Base-by-base conservation (phyloP, 1,140 invertebrate genomes). In the Ceratina calcarata region DNA sequence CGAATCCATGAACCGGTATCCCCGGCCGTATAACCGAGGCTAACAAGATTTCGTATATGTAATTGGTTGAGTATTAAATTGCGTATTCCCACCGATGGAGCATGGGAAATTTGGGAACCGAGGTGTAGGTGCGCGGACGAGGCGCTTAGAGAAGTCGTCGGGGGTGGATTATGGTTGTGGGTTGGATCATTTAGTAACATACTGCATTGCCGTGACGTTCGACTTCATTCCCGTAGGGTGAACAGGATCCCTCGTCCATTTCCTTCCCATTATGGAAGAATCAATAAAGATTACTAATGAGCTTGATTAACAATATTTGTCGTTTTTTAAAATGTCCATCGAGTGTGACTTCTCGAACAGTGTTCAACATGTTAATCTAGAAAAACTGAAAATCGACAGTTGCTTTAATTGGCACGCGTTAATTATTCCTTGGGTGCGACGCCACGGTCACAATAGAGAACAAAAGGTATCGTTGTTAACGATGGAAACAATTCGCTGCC, bases 21-120 rank as follows among this genome's bases (percentile, higher is more conserved):
- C 84, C 81, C 82, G 81, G 68, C 88, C 89, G 85, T 92, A 92
- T 92, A 92, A 93, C 92, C 91, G 85, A 87, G 89, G 88, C 92
- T 93, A 93, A 93, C 92, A 93, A 93, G 92, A 93, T 93, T 93
- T 93, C 91, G 92, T 92, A 91, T 90, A 92, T 93, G 91, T 93
- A 93, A 93, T 93, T 93, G 92, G 92, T 92, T 87, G 92, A 91
- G 91, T 93, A 93, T 93, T 93, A 93, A 93, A 93, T 93, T 93
- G 92, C 91, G 91, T 91, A 92, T 93, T 93, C 90, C 76, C 89
- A 86, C 82, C 80, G 84, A 75, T 75, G 72, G 84, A 83, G 72
- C 84, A 86, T 82, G 78, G 83, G 83, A 80, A 80, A 86, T 83
- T 74, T 72, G 67, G 57, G 80, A 55, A 76, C 60, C 61, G 67